Percentiles rank a stretch among this genome's conserved stretches.
Conservation (phyloP, 2,797 vertebrate species). For the Pangasius krempfi region DNA sequence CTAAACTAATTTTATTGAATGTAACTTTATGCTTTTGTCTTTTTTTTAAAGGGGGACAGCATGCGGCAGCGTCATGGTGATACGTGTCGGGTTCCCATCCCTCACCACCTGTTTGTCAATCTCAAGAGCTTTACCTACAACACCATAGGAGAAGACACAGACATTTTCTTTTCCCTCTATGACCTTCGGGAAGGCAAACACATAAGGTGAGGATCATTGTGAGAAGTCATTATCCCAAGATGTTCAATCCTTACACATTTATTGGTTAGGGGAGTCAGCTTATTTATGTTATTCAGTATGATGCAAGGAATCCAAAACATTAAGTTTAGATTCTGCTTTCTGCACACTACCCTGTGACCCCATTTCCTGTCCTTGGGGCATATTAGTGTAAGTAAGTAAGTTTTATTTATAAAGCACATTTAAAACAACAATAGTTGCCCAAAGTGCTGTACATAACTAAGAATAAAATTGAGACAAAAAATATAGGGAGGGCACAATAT, state of each 20-base stretch:
- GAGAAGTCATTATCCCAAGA: not conserved
- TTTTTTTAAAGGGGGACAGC: conserved; percentile 82
- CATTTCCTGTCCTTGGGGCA: not conserved
- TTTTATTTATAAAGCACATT: not conserved
- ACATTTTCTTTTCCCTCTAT: conserved; percentile 94
- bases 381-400: not conserved
- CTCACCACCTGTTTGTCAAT: conserved; percentile 96
- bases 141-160: conserved; percentile 96
- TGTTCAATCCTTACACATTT: not conserved
- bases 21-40: not conserved
- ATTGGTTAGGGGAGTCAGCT: not conserved
- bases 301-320: not conserved
- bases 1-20: not conserved
- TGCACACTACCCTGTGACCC: not conserved
- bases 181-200: conserved; percentile 95
- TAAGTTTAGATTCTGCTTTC: not conserved
- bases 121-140: conserved; percentile 99
- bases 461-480: too few species aligned
- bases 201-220: conserved; percentile 83
- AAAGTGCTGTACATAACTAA: not conserved
- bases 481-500: not conserved
- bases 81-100: conserved; percentile 89
- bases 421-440: not conserved
- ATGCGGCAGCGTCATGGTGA: conserved; percentile 91
- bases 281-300: not conserved